Evolutionary conservation across 2,888 invertebrate genomes (phyloP), one percentile per base, ranked within the genome.

Genomic region (Punctoribates punctum): DNA sequence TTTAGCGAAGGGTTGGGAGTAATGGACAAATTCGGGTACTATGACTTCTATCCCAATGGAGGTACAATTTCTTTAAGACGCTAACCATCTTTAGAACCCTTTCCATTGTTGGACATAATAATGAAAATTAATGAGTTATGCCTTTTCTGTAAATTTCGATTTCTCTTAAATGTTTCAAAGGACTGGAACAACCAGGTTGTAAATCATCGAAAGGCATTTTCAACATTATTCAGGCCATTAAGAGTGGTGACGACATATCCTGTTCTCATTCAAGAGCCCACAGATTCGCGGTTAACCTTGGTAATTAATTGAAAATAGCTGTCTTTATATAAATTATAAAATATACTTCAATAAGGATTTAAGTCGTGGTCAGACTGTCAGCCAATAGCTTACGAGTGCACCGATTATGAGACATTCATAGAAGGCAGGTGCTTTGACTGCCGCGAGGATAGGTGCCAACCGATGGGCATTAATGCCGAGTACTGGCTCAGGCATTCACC

Each of bases 41-140:
- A 27, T 11, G 73, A 73, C n/a, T 65, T 65, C 38, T 65, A 65
- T 34, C 65, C 65, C 1, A 65, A 65, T 17, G 72, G 72, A n/a
- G 72, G 72, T 20, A n/a, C n/a, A n/a, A n/a, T n/a, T 6, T 15
- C 23, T 23, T 17, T 34, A 38, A 70, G 23, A 15, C 3, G n/a
- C 15, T 13, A 51, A 51, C n/a, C n/a, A n/a, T n/a, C n/a, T n/a
- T n/a, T n/a, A n/a, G n/a, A n/a, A n/a, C n/a, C n/a, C n/a, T n/a
- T n/a, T n/a, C n/a, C n/a, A n/a, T n/a, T n/a, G n/a, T n/a, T n/a
- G n/a, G n/a, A n/a, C n/a, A n/a, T n/a, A n/a, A n/a, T n/a, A n/a
- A n/a, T n/a, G n/a, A n/a, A n/a, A n/a, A n/a, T n/a, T 62, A 11
- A 27, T 20, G 17, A 17, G 48, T 15, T 17, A 48, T 11, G 11